Percentiles rank a stretch among this genome's conserved stretches.
Evolutionary conservation across 2,113 vertebrate genomes (phyloP).

Genomic region (Sylvietta virens): DNA sequence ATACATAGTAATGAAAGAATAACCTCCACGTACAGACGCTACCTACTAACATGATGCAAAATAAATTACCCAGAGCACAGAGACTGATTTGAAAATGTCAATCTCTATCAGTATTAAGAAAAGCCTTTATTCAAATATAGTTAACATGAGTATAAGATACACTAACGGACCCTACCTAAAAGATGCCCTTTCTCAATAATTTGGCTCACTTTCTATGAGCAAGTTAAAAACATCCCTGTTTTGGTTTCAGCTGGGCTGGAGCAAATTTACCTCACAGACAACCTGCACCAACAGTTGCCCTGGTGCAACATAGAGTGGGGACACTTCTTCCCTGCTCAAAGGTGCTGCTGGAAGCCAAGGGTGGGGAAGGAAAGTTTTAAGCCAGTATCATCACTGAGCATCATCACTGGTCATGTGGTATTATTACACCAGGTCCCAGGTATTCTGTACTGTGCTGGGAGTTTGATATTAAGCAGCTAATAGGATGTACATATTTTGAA

Average conservation of each 20-base stretch:
- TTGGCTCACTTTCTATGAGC: not conserved
- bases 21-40: not conserved
- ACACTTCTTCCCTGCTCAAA: not conserved
- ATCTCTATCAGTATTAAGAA: not conserved
- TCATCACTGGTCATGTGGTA: not conserved
- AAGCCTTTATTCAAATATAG: not conserved
- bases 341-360: not conserved
- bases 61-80: not conserved
- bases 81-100: not conserved
- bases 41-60: not conserved
- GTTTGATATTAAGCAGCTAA: not conserved
- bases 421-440: not conserved
- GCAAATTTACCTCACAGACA: not conserved
- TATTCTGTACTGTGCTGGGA: not conserved
- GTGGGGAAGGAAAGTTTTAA: not conserved
- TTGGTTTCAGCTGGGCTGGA: not conserved
- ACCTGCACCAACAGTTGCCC: not conserved
- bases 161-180: not conserved
- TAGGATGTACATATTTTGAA: not conserved
- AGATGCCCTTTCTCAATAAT: not conserved
- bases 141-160: not conserved
- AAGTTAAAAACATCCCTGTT: not conserved
- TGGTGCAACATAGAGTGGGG: not conserved
- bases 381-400: not conserved
- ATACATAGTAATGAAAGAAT: not conserved